Evolutionary conservation across 2,113 vertebrate genomes (phyloP), one percentile per base, ranked within the genome.

Genomic region (Pelvicachromis taeniatus): DNA sequence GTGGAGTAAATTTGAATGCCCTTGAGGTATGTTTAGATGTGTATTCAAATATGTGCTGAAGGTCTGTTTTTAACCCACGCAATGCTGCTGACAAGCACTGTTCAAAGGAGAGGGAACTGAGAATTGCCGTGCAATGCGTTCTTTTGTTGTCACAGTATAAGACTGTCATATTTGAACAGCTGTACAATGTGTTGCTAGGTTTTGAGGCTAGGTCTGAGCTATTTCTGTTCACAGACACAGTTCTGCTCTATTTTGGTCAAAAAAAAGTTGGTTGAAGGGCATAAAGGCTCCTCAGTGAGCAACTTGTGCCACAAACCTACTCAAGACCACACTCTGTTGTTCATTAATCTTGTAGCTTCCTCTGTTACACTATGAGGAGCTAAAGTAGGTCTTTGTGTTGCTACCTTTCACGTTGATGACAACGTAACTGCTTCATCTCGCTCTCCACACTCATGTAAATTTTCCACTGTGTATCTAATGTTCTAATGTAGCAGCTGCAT

Each of bases 161-260:
- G 21, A 19, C 53, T 65, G 83, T 77, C 81, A 77, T 42, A 55
- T 77, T 80, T 77, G 83, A 54, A 83, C 78, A 83, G 82, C 52
- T 4, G 80, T 14, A 48, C 54, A 59, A 19, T 56, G 16, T 19
- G 26, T 77, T 56, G 79, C 91, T 80, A 56, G 87, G 91, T 92
- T 92, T 93, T 86, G 77, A 92, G 91, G 90, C 82, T 89, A 89
- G 75, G 59, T 65, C 84, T 54, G 78, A 45, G 48, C 88, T 93
- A 93, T 92, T 93, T 91, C 59, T 89, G 87, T 55, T 85, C 55
- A 29, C 23, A 83, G 91, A 89, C 80, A 88, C 80, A 13, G 23
- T 81, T 87, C 53, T 10, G 54, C 56, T 91, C 91, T 93, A 90
- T 91, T 93, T 78, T 75, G 8, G 45, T 85, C 26, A 23, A 77